These are phyloP conservation scores for Pseudobourletiella spinata DNA, from an alignment of 1,140 invertebrate genomes.

Conservation along the genomic window DNA sequence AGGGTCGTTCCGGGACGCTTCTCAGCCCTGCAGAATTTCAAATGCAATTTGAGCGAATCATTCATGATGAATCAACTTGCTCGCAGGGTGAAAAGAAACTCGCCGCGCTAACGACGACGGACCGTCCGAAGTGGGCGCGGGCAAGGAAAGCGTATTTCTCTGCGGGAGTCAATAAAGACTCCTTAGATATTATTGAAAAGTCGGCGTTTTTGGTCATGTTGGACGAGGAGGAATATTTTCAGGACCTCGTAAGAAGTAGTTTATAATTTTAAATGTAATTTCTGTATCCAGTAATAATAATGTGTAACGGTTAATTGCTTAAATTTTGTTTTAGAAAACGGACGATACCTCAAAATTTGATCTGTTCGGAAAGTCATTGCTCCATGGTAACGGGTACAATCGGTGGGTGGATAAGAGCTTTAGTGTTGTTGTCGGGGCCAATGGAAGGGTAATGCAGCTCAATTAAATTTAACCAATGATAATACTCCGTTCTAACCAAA, in stretches of 20 bases:
- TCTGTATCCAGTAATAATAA: no score
- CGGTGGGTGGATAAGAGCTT: constrained; percentile 47
- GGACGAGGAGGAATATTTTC: constrained; percentile 47
- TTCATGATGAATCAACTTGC: constrained; percentile 64
- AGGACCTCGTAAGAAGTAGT: constrained; percentile 40
- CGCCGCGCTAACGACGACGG: constrained; percentile 84
- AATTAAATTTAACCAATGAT: no score
- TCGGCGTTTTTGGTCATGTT: constrained; percentile 44
- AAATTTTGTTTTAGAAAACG: constrained; percentile 16
- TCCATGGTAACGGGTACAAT: constrained; percentile 44
- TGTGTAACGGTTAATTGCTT: no score
- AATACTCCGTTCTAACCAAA: no score
- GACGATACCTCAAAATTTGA: neutral
- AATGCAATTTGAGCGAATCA: constrained; percentile 80
- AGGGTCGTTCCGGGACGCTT: constrained; percentile 56
- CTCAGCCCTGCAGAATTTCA: constrained; percentile 81
- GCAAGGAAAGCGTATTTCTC: constrained; percentile 41
- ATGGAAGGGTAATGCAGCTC: constrained; percentile 40
- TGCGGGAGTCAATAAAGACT: constrained; percentile 44
- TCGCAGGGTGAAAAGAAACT: constrained; percentile 73
- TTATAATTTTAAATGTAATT: no score
- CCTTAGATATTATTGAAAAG: constrained; percentile 43
- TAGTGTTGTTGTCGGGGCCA: constrained; percentile 43
- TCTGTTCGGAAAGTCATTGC: constrained; percentile 37
- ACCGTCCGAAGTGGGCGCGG: constrained; percentile 57